A percentile compares a stretch with the other conserved stretches of the same genome.
These are phyloP conservation scores for Xiphophorus birchmanni DNA, from an alignment of 2,797 vertebrate genomes.

Conservation along the genomic window DNA sequence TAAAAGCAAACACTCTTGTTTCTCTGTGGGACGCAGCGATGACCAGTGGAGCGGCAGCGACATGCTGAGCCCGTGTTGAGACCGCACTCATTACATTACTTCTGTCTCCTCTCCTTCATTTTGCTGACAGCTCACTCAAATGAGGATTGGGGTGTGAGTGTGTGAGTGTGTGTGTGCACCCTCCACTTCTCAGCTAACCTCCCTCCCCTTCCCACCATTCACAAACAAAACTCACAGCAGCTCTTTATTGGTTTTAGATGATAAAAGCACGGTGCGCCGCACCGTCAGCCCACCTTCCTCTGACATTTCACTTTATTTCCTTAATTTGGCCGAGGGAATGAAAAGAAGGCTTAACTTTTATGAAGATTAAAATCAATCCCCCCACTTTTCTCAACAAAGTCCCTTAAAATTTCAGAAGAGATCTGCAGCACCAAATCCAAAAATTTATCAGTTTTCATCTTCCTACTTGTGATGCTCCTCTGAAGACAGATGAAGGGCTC, in stretches of 20 bases:
- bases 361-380: background rate
- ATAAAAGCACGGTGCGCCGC: background rate
- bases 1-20: constrained; percentile 69
- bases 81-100: constrained; percentile 65
- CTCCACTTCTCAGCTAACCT: constrained; percentile 41
- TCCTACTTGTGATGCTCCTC: background rate
- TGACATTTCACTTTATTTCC: background rate
- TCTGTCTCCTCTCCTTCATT: constrained; percentile 63
- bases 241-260: constrained; percentile 1
- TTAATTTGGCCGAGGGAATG: background rate
- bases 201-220: background rate
- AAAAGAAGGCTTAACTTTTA: constrained; percentile 2
- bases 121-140: constrained; percentile 57
- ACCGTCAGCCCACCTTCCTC: background rate
- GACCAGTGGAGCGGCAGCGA: constrained; percentile 69
- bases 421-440: background rate
- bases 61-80: constrained; percentile 50
- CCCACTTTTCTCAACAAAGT: background rate
- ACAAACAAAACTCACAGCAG: constrained; percentile 22
- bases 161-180: constrained; percentile 20
- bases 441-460: background rate
- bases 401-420: constrained; percentile 11
- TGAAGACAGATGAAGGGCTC: background rate
- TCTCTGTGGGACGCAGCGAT: constrained; percentile 68
- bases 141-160: constrained; percentile 10